A percentile compares a stretch with the other conserved stretches of the same genome.
Evolutionary conservation across 2,797 vertebrate species (phyloP).

Genomic region (Hapalemur alaotrensis): DNA sequence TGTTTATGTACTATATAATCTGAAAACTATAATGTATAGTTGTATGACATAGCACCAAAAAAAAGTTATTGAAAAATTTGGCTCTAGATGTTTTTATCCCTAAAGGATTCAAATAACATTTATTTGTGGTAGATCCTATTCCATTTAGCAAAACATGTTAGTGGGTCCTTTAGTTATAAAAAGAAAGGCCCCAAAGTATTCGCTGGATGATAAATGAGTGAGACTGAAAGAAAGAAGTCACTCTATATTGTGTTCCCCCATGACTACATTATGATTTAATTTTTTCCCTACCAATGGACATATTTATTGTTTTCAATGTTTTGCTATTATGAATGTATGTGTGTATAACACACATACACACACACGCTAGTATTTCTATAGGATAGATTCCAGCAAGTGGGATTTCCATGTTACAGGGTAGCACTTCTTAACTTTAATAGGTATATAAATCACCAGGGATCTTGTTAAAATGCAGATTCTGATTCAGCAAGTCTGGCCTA

Average conservation of each 20-base stretch:
- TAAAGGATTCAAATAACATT: neutral
- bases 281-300: neutral
- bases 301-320: neutral
- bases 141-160: neutral
- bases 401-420: neutral
- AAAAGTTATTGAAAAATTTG: neutral
- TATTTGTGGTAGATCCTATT: neutral
- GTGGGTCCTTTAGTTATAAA: neutral
- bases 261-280: neutral
- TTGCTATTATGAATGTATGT: neutral
- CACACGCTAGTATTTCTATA: neutral
- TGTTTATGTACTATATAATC: neutral
- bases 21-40: neutral
- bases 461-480: slow-evolving; percentile 17
- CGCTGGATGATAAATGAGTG: neutral
- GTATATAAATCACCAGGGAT: neutral
- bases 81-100: neutral
- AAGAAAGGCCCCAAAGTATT: neutral
- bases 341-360: neutral
- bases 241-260: neutral
- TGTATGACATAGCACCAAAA: neutral
- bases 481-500: neutral
- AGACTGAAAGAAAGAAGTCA: neutral
- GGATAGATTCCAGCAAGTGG: neutral
- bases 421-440: neutral